Evolutionary conservation across 2,113 vertebrate genomes (phyloP).

Genomic region (Telmatochromis sp.): DNA sequence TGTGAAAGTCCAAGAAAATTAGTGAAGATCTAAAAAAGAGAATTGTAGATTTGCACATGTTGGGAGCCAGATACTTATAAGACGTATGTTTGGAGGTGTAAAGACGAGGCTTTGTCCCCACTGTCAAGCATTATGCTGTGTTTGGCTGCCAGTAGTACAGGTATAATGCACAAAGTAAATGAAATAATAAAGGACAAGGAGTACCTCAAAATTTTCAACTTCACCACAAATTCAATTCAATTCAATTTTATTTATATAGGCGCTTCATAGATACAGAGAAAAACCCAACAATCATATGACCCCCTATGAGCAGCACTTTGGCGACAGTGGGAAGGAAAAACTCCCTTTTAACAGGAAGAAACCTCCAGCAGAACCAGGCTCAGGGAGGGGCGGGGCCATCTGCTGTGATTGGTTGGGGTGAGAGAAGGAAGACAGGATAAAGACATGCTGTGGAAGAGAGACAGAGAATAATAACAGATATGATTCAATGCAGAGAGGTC

Average conservation of each 20-base stretch:
- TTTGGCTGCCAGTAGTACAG: not conserved
- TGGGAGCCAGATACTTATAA: not conserved
- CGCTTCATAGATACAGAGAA: no score
- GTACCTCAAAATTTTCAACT: not conserved
- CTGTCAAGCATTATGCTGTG: not conserved
- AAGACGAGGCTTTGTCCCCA: not conserved
- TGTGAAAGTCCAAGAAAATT: not conserved
- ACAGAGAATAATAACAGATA: rapidly evolving
- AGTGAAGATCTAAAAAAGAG: not conserved
- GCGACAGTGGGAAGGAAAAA: no score
- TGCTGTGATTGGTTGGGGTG: rapidly evolving
- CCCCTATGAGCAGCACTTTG: no score
- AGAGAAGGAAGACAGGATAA: no score
- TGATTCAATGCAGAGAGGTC: rapidly evolving
- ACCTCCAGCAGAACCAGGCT: rapidly evolving
- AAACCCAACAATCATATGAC: no score
- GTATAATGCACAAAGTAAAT: not conserved
- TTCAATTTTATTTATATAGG: no score
- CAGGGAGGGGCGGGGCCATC: no score
- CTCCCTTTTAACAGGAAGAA: no score
- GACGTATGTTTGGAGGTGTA: not conserved
- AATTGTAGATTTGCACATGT: not conserved
- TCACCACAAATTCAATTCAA: not conserved
- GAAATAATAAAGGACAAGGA: not conserved
- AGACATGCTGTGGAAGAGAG: no score